These are phyloP conservation scores for Lycocerus yunnanus DNA, from an alignment of 2,888 invertebrate species.

Conservation along the genomic window DNA sequence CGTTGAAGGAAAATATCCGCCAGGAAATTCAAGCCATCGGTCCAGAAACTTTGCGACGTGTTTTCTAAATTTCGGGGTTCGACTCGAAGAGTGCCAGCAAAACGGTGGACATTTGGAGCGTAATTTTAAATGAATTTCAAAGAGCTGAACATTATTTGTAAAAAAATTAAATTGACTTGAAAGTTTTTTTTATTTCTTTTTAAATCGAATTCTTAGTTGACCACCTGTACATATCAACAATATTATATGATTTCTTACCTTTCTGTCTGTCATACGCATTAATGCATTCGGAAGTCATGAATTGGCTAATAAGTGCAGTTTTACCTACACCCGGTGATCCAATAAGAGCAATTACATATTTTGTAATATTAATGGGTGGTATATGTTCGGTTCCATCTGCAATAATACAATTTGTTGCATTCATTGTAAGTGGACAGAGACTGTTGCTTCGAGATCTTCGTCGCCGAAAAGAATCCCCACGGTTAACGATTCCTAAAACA, in stretches of 20 bases:
- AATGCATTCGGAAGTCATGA: slow-evolving; percentile 92
- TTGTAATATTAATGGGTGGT: slow-evolving; percentile 50
- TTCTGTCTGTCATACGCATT: slow-evolving; percentile 89
- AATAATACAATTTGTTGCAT: slow-evolving; percentile 50
- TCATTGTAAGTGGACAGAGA: slow-evolving; percentile 63
- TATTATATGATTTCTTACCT: slow-evolving; percentile 59
- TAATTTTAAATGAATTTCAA: too few species aligned
- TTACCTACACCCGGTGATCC: slow-evolving; percentile 85
- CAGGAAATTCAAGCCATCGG: too few species aligned
- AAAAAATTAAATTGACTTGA: too few species aligned
- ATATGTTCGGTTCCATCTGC: slow-evolving; percentile 60
- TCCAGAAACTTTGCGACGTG: too few species aligned
- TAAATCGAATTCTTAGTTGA: too few species aligned
- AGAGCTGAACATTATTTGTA: too few species aligned
- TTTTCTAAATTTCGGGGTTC: too few species aligned
- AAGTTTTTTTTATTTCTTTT: too few species aligned
- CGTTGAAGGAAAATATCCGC: too few species aligned
- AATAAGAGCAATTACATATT: slow-evolving; percentile 74
- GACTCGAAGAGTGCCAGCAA: too few species aligned
- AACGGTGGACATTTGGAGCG: too few species aligned
- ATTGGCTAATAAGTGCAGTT: slow-evolving; percentile 83
- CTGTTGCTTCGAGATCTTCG: slow-evolving; percentile 84
- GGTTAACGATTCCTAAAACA: slow-evolving; percentile 82
- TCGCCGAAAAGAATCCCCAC: slow-evolving; percentile 91
- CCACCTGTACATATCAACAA: too few species aligned